A percentile compares a stretch with the other conserved stretches of the same genome.
Evolutionary conservation across 2,888 invertebrate genomes (phyloP).

Genomic region (Conops quadrifasciatus): DNA sequence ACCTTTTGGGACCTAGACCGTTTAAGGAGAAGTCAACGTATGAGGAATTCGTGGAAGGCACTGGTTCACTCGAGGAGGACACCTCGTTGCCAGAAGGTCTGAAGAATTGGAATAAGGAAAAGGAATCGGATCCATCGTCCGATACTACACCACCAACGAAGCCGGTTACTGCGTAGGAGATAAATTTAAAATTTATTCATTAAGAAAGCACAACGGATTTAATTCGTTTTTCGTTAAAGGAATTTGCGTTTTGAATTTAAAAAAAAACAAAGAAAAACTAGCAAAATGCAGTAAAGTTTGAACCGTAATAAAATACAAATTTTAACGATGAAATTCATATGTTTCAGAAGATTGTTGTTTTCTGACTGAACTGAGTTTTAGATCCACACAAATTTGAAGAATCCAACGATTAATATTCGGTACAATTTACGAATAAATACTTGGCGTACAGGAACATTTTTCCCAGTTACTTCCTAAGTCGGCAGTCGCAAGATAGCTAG

Average conservation of each 20-base stretch:
- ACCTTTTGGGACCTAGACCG: slow-evolving; percentile 90
- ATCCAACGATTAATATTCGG: too few species aligned
- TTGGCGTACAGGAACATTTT: too few species aligned
- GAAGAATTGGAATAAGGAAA: slow-evolving; percentile 91
- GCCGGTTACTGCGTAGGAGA: slow-evolving; percentile 48
- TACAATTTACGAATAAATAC: too few species aligned
- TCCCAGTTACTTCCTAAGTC: too few species aligned
- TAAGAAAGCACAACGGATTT: too few species aligned
- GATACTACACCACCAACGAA: slow-evolving; percentile 50
- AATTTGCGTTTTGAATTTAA: not conserved
- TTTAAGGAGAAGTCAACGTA: slow-evolving; percentile 99
- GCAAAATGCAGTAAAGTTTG: slow-evolving; percentile 27
- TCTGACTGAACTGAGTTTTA: too few species aligned
- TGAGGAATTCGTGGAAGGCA: slow-evolving; percentile 98
- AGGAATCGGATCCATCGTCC: slow-evolving; percentile 52
- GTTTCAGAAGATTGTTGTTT: too few species aligned
- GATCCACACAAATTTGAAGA: too few species aligned
- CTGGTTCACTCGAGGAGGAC: slow-evolving; percentile 97
- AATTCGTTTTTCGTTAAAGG: not conserved
- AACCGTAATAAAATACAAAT: not conserved
- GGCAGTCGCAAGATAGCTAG: too few species aligned
- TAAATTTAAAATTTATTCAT: not conserved
- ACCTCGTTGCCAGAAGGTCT: slow-evolving; percentile 93
- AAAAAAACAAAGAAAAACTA: not conserved
- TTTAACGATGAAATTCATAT: too few species aligned